These are phyloP conservation scores for Catalaphyllia jardinei DNA, from an alignment of 64 coral and sea anemone species.

Conservation along the genomic window DNA sequence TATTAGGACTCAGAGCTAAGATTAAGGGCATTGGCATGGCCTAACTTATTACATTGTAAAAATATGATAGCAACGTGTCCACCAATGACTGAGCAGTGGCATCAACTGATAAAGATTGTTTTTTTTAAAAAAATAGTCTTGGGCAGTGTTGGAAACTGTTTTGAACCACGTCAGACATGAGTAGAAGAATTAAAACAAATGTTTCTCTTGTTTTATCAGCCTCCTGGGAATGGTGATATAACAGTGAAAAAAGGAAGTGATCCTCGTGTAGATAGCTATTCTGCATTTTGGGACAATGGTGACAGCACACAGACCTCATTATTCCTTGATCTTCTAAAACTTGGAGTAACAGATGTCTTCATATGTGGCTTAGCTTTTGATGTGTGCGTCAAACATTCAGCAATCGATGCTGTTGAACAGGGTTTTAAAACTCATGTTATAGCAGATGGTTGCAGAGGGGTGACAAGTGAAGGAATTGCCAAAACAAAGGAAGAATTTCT, in stretches of 20 bases:
- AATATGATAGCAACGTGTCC: background rate
- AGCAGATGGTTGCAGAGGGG: conserved; percentile 68
- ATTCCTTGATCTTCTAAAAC: conserved; percentile 64
- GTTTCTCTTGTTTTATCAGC: conserved; percentile 36
- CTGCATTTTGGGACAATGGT: conserved; percentile 86
- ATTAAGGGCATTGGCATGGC: background rate
- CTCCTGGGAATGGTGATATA: conserved; percentile 49
- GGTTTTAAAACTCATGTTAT: conserved; percentile 86
- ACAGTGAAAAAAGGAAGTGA: conserved; percentile 62
- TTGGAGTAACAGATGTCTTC: conserved; percentile 78
- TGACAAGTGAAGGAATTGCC: conserved; percentile 28
- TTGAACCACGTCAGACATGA: too few species aligned
- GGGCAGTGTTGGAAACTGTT: too few species aligned
- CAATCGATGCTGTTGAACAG: conserved; percentile 64
- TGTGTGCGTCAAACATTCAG: conserved; percentile 75
- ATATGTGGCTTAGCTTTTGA: conserved; percentile 91
- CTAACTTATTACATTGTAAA: background rate
- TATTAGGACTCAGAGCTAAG: too few species aligned
- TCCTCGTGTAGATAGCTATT: conserved; percentile 82
- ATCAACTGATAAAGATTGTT: too few species aligned
- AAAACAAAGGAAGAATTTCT: conserved; percentile 41
- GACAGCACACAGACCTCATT: conserved; percentile 53
- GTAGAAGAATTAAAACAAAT: background rate
- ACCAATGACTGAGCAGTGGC: too few species aligned
- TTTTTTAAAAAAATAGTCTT: too few species aligned